Evolutionary conservation across 2,113 vertebrate species (phyloP).

Genomic region (Hippocampus abdominalis): DNA sequence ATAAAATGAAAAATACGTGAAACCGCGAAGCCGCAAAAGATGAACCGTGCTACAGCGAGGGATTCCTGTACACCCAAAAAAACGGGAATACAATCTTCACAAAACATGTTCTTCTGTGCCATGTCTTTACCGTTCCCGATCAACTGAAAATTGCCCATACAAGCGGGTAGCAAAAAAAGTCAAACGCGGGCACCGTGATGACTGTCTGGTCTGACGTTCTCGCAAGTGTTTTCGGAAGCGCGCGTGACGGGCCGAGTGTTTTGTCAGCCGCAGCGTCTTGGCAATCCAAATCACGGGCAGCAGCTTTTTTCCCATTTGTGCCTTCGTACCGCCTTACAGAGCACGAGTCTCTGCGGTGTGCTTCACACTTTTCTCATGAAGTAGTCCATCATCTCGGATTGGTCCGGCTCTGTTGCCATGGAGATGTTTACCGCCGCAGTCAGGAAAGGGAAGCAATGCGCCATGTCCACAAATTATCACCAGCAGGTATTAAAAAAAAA

Average conservation of each 20-base stretch:
- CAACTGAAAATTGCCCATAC: too few species aligned
- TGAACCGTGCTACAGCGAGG: too few species aligned
- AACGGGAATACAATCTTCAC: too few species aligned
- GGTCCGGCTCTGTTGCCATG: conserved; percentile 5
- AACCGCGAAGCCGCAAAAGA: too few species aligned
- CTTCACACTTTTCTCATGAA: not conserved
- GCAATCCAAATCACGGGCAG: not conserved
- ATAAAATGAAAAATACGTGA: too few species aligned
- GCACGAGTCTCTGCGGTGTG: not conserved
- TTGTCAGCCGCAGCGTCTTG: not conserved
- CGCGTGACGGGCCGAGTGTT: not conserved
- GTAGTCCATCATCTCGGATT: not conserved
- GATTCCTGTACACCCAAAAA: too few species aligned
- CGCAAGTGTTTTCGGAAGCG: not conserved
- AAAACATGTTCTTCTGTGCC: too few species aligned
- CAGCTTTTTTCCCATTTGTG: not conserved
- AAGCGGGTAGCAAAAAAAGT: too few species aligned
- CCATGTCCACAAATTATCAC: not conserved
- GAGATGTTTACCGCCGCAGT: conserved; percentile 8
- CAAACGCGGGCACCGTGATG: too few species aligned
- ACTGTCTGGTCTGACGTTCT: too few species aligned
- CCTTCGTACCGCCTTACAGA: not conserved
- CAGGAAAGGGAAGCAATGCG: conserved; percentile 2
- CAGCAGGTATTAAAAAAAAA: not conserved
- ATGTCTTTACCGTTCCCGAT: too few species aligned